Conservation (phyloP, 2,797 vertebrate species). For the Sebastiscus tertius region DNA sequence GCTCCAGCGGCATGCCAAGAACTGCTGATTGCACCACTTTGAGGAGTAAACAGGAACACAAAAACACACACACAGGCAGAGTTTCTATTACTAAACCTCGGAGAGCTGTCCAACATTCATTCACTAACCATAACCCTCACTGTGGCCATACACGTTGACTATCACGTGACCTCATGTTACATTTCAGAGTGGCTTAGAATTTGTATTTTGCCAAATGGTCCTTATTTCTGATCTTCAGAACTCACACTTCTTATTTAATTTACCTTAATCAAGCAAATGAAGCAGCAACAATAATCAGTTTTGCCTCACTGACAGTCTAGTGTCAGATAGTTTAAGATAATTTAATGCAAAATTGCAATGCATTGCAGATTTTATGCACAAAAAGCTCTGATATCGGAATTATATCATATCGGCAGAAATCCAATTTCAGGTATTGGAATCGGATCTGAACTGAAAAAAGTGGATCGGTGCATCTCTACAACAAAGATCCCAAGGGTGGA, state of each 20-base stretch:
- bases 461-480: too few species aligned
- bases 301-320: too few species aligned
- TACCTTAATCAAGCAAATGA: neutral
- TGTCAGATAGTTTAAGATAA: too few species aligned
- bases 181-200: neutral
- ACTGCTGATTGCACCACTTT: constrained; percentile 39
- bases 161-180: neutral
- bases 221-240: neutral
- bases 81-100: constrained; percentile 10
- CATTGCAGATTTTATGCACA: too few species aligned
- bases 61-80: neutral
- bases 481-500: neutral
- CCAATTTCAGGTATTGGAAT: too few species aligned
- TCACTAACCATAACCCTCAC: neutral
- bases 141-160: too few species aligned
- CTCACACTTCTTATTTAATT: neutral
- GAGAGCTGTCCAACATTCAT: constrained; percentile 1
- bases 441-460: too few species aligned
- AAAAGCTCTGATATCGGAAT: too few species aligned
- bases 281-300: neutral
- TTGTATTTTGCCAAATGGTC: neutral
- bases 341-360: too few species aligned
- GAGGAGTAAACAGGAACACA: constrained; percentile 42
- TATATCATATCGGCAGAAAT: too few species aligned
- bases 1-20: constrained; percentile 41